Base-by-base conservation (phyloP, 2,888 invertebrate species). In the Eupeodes luniger region DNA sequence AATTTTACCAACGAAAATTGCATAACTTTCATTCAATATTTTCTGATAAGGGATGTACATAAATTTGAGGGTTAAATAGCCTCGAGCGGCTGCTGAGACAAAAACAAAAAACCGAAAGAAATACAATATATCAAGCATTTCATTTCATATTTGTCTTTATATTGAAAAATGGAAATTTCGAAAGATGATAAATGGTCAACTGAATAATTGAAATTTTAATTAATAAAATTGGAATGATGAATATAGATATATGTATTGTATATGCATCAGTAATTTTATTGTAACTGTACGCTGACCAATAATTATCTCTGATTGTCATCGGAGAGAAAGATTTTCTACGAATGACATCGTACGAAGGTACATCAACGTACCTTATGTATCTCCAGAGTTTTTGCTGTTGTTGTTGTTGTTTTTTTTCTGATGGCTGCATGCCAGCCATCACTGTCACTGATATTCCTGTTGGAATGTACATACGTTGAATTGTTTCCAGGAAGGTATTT, bases 131-230 rank as follows among this genome's bases (percentile, higher is more conserved):
- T 70, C 55, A 44, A 16, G 4, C 4, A 55, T 40, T 55, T 55
- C 27, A n/a, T 55, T 70, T 51, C 1, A 2, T 70, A 19, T 40
- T 9, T 36, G 5, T 40, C 16, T 11, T 55, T 19, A 4, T 9
- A 4, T 9, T 40, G n/a, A 5, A 40, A 61, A 44, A 62, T 36
- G 34, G 7, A 59, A 40, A 16, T 40, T 62, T 44, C 62, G 34
- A 66, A 66, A 66, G 66, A 47, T 47, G 27, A 49, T 49, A 49
- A 49, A 66, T 64, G 40, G 5, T n/a, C 66, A 34, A 5, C 34
- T 34, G 44, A 57, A 61, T 51, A 66, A 75, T 47, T 75, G 75
- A 62, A 76, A 69, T 81, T 81, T 81, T 81, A 81, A 81, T 81
- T 75, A 81, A 69, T 61, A 66, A 66, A 66, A 49, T 66, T 49